Base-by-base conservation (phyloP, 1,140 invertebrate species). In the Hestina assimilis region DNA sequence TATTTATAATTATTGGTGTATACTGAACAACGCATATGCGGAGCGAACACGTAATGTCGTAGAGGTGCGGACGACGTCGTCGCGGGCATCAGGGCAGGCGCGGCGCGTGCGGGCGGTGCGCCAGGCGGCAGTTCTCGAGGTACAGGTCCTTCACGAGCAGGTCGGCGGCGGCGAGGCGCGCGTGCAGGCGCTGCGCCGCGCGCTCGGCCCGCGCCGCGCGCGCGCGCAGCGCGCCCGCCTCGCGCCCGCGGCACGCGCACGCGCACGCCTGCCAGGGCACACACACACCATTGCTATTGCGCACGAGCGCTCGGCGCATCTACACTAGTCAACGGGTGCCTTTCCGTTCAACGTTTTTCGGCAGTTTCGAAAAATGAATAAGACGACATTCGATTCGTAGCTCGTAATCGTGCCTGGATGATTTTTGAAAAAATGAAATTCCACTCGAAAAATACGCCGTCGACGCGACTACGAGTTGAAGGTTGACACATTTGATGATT, bases 41-140 rank as follows among this genome's bases (percentile, higher is more conserved):
- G 8, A 28, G 2, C 6, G 8, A 28, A 8, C 8, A 28, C 24
- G n/a, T 28, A 8, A 26, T 9, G 8, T 28, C 6, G 24, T n/a
- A n/a, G n/a, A 2, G 8, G 24, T 4, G 51, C 8, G 15, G 17
- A 28, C 24, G 53, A 38, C 4, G 54, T 28, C 15, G 71, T 69
- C 24, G 53, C 38, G 3, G 54, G 28, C 15, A 69, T 69, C 74
- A 69, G 54, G 72, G 65, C 21, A 64, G 63, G 59, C 58, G 63
- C 40, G 63, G 50, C 29, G 62, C 52, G 59, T 67, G 69, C 54
- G 65, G 60, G 43, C 67, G 63, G 63, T 75, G 74, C 57, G 91
- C 90, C 53, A 95, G 83, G 76, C 93, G 92, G 19, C 94, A 92
- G 89, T 95, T 95, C 82, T 96, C 94, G n/a, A 95, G 90, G 72